Conservation (phyloP, 2,888 invertebrate species). For the Colletes collaris region DNA sequence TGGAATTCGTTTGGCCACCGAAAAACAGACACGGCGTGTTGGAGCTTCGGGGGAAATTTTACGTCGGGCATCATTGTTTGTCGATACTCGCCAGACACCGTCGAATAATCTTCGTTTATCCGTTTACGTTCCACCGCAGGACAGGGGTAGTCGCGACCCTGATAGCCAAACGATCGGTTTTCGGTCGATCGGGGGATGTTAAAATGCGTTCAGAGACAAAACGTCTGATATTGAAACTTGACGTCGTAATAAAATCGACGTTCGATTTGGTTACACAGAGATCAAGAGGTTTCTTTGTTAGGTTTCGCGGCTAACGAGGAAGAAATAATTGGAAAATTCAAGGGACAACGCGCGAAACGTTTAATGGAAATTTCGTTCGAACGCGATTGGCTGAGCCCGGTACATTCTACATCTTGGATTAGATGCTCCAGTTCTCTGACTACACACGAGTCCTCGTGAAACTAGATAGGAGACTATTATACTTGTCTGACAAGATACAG, state of each 20-base stretch:
- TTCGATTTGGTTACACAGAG: not conserved
- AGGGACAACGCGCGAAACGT: too few relatives aligned
- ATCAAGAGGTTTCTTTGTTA: too few relatives aligned
- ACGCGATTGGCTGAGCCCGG: too few relatives aligned
- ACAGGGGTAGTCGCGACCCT: not conserved
- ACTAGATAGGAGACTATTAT: too few relatives aligned
- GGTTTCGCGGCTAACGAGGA: too few relatives aligned
- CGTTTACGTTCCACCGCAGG: not conserved
- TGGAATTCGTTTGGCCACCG: constrained; percentile 26
- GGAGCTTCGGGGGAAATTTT: constrained; percentile 17
- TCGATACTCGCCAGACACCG: constrained; percentile 19
- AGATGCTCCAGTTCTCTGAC: too few relatives aligned
- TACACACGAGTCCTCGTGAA: too few relatives aligned
- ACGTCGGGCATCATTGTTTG: constrained; percentile 19
- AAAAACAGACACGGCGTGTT: constrained; percentile 14
- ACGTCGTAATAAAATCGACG: constrained; percentile 2
- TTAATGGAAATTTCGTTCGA: too few relatives aligned
- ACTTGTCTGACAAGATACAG: not conserved
- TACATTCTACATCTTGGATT: too few relatives aligned
- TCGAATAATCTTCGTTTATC: not conserved
- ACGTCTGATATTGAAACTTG: not conserved
- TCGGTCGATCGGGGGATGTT: not conserved
- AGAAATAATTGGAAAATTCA: too few relatives aligned
- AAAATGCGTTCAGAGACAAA: not conserved
- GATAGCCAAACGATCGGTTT: constrained; percentile 6